Evolutionary conservation across 2,888 invertebrate species (phyloP), one percentile per base, ranked within the genome.

Genomic region (Plemyria rubiginata): DNA sequence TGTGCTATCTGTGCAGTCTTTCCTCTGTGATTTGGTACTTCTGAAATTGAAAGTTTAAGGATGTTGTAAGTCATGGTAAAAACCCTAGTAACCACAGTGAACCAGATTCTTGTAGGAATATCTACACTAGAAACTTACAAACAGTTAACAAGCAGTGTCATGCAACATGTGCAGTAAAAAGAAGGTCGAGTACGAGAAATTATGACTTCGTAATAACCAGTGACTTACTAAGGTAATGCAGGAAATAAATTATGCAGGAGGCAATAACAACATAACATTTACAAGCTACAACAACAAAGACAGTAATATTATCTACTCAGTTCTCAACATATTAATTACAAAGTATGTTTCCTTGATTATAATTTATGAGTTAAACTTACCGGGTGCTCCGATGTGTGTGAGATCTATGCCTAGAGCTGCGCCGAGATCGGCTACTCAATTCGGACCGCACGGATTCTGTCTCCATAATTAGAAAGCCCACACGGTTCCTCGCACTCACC

Each of bases 371-470:
- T 48, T 54, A 52, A 53, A 40, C 74, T 59, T 60, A 96, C 95
- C 95, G 94, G 73, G 94, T 94, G 76, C 95, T 95, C 64, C 96
- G 88, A 76, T 95, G 95, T 36, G 95, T 94, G 77, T 94, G 94
- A 73, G 94, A 93, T 66, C 94, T 81, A 71, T 92, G 92, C 74
- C 95, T 94, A 45, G 95, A 94, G 71, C 96, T 96, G 66, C 96
- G 94, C 85, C 96, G 93, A 55, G 96, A 96, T 81, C 97, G 95
- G 82, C 97, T 96, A 90, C 98, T 98, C 81, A 97, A 95, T 92
- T 98, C 98, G 60, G 98, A 98, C 84, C 98, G 96, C 79, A 98
- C 96, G 77, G 98, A 98, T 94, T 98, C 98, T 79, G 97, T 97
- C 94, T 98, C 98, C 97, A 98, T 98, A 86, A 92, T 87, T 67